These are phyloP conservation scores for Carcharodon carcharias DNA, from an alignment of 2,797 vertebrate species.

Conservation along the genomic window DNA sequence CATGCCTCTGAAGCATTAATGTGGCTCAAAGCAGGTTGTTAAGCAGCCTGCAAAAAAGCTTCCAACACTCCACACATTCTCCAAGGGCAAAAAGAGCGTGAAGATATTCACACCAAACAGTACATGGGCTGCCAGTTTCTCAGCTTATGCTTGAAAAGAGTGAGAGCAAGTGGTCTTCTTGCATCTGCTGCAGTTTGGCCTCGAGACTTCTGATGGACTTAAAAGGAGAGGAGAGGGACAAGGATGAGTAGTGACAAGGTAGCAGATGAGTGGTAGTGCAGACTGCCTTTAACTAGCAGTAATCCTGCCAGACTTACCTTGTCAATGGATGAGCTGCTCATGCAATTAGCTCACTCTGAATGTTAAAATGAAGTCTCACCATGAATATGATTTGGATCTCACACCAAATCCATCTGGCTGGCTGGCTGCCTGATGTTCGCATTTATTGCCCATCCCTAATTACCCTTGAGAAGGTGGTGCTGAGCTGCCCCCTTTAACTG, in stretches of 20 bases:
- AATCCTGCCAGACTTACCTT: not conserved
- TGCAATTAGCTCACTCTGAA: not conserved
- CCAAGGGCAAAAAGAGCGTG: not conserved
- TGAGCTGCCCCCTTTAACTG: no score
- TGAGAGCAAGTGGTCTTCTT: not conserved
- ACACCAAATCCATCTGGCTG: not conserved
- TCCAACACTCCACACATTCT: not conserved
- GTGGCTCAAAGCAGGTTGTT: not conserved
- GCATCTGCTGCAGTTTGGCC: not conserved
- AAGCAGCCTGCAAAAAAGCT: not conserved
- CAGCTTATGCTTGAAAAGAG: not conserved
- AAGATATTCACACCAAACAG: not conserved
- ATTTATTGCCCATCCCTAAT: no score
- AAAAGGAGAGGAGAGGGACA: not conserved
- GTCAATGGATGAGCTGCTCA: not conserved
- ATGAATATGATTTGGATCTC: not conserved
- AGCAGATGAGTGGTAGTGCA: not conserved
- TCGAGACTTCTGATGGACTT: not conserved
- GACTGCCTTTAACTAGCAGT: not conserved
- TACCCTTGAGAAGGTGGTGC: no score
- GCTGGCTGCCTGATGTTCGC: not conserved
- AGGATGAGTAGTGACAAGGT: not conserved
- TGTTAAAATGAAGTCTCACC: not conserved
- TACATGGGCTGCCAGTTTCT: not conserved
- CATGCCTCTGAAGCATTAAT: not conserved